These are phyloP conservation scores for Heliothis virescens DNA, from an alignment of 1,140 invertebrate genomes.

Conservation along the genomic window DNA sequence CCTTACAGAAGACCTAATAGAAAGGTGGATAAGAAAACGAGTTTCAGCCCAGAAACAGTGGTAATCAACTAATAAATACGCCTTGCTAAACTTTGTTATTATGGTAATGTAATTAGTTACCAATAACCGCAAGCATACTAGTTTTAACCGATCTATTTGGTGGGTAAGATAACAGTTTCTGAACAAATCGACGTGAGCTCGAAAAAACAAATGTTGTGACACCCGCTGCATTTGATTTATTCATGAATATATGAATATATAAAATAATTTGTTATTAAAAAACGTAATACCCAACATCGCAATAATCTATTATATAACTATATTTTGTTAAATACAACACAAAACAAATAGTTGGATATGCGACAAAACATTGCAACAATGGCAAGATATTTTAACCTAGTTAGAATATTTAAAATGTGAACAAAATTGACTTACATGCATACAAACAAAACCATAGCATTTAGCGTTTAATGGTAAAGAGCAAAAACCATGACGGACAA, in stretches of 20 bases:
- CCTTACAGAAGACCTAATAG: no score
- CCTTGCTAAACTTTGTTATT: background rate
- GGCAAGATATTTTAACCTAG: conserved; percentile 52
- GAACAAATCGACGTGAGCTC: background rate
- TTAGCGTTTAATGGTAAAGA: conserved; percentile 69
- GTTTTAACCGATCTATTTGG: background rate
- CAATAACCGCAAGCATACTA: background rate
- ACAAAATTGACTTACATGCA: conserved; percentile 74
- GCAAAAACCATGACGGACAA: conserved; percentile 80
- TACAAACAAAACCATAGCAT: conserved; percentile 71
- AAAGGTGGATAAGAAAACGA: background rate
- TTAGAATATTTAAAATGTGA: conserved; percentile 47
- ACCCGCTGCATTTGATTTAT: background rate
- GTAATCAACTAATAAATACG: background rate
- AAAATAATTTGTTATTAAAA: conserved; percentile 6
- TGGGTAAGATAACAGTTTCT: conserved; percentile 10
- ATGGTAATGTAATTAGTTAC: no score
- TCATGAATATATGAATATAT: background rate
- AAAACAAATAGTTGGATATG: conserved; percentile 51
- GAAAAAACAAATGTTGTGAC: background rate
- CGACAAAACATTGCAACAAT: conserved; percentile 58
- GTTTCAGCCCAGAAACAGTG: background rate
- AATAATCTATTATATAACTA: conserved; percentile 66
- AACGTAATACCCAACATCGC: background rate
- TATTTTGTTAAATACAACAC: conserved; percentile 52